Percentiles rank a stretch among this genome's conserved stretches.
These are phyloP conservation scores for Bovichtus diacanthus DNA, from an alignment of 2,797 vertebrate species.

Conservation along the genomic window DNA sequence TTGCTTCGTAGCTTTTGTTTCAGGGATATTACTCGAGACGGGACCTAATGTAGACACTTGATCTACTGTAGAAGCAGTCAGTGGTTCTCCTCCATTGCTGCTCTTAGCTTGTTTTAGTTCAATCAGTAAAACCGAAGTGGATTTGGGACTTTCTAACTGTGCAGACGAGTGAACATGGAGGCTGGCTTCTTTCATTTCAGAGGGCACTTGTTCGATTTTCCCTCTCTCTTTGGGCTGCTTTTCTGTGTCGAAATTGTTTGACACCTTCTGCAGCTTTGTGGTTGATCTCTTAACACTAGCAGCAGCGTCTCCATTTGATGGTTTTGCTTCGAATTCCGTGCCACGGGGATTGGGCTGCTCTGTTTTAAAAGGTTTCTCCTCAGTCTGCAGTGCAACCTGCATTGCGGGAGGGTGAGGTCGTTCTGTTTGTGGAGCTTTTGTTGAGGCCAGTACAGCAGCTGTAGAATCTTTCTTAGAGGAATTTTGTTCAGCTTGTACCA, in stretches of 20 bases:
- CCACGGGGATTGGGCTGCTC: slow-evolving; percentile 10
- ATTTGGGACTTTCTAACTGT: slow-evolving; percentile 35
- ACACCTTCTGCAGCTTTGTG: slow-evolving; percentile 32
- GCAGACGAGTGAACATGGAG: not conserved
- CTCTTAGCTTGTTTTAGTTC: slow-evolving; percentile 34
- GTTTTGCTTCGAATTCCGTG: slow-evolving; percentile 23
- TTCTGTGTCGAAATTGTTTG: slow-evolving; percentile 35
- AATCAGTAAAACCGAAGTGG: slow-evolving; percentile 31
- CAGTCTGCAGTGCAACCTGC: slow-evolving; percentile 20
- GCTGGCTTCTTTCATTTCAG: slow-evolving; percentile 49
- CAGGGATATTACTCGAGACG: slow-evolving; percentile 23
- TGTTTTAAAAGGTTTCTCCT: slow-evolving; percentile 36
- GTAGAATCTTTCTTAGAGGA: slow-evolving; percentile 24
- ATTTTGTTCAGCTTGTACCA: slow-evolving; percentile 29
- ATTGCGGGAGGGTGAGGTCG: slow-evolving; percentile 20
- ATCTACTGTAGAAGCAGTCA: slow-evolving; percentile 19
- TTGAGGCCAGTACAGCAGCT: slow-evolving; percentile 21
- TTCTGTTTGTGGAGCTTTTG: slow-evolving; percentile 28
- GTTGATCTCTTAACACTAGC: slow-evolving; percentile 36
- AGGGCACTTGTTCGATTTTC: slow-evolving; percentile 27
- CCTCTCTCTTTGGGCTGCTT: slow-evolving; percentile 30
- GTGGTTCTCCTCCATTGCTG: slow-evolving; percentile 12
- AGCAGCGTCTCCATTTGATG: slow-evolving; percentile 20
- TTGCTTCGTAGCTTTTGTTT: slow-evolving; percentile 19
- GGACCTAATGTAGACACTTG: slow-evolving; percentile 45